Evolutionary conservation across 2,797 vertebrate species (phyloP).

Genomic region (Cuculus canorus): DNA sequence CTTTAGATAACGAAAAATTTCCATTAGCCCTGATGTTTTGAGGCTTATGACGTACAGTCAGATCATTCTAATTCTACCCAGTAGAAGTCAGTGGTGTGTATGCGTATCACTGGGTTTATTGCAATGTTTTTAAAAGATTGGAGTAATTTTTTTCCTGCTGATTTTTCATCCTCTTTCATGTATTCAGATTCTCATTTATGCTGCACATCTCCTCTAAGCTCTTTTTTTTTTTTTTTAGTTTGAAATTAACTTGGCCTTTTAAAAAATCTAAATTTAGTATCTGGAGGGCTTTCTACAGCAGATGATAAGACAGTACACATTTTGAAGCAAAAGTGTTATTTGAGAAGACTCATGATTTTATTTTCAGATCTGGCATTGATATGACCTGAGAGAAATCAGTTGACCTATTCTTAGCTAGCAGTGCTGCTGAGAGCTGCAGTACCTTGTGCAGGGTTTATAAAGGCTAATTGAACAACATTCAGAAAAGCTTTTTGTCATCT

Average conservation of each 20-base stretch:
- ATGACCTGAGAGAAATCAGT: conserved; percentile 51
- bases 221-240: conserved; percentile 67
- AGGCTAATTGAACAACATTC: neutral
- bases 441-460: neutral
- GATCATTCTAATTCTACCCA: conserved; percentile 33
- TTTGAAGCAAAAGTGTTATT: conserved; percentile 68
- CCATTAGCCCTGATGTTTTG: conserved; percentile 1
- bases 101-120: conserved; percentile 10
- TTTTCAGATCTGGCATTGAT: conserved; percentile 69
- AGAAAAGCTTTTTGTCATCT: neutral
- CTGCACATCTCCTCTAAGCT: conserved; percentile 68
- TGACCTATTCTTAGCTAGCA: conserved; percentile 61
- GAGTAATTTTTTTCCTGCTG: conserved; percentile 64
- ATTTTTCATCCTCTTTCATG: conserved; percentile 71
- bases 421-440: conserved; percentile 8
- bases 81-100: conserved; percentile 32
- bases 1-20: conserved; percentile 41
- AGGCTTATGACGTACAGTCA: conserved; percentile 31
- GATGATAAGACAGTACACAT: conserved; percentile 70
- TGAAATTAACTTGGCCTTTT: conserved; percentile 72
- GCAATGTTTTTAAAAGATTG: conserved; percentile 61
- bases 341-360: conserved; percentile 63
- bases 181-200: conserved; percentile 67
- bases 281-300: conserved; percentile 71
- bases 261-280: conserved; percentile 71